A percentile compares a stretch with the other conserved stretches of the same genome.
Evolutionary conservation across 2,113 vertebrate genomes (phyloP).

Genomic region (Platycercus adscitus): DNA sequence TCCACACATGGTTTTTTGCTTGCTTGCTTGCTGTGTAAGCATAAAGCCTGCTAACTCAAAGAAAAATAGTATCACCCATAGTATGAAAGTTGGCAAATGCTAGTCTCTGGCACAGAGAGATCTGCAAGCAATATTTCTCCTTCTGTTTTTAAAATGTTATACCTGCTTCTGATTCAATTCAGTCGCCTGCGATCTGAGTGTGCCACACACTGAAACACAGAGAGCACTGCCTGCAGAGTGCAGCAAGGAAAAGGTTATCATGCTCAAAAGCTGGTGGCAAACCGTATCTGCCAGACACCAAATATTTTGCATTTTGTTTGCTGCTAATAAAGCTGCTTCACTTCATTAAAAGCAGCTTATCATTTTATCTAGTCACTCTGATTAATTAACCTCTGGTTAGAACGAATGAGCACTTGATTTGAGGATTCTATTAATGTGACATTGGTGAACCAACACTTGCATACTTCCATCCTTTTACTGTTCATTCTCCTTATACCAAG

Average conservation of each 20-base stretch:
- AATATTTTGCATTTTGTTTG: conserved; percentile 62
- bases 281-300: conserved; percentile 7
- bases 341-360: conserved; percentile 73
- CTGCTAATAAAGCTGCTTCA: conserved; percentile 56
- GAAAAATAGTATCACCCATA: neutral
- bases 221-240: neutral
- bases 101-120: neutral
- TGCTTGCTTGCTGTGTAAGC: neutral
- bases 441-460: neutral
- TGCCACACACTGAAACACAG: neutral
- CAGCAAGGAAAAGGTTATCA: neutral
- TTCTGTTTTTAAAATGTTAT: neutral
- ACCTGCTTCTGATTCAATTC: neutral
- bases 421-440: conserved; percentile 39
- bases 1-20: neutral
- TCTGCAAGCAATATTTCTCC: neutral
- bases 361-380: conserved; percentile 62
- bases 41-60: neutral
- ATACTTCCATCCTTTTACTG: neutral
- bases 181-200: neutral
- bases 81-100: neutral
- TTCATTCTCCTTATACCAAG: neutral
- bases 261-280: neutral
- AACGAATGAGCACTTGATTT: conserved; percentile 64
- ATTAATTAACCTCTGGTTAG: conserved; percentile 72